Percentiles rank a stretch among this genome's conserved stretches.
Evolutionary conservation across 2,113 vertebrate genomes (phyloP).

Genomic region (Spermophilus dauricus): DNA sequence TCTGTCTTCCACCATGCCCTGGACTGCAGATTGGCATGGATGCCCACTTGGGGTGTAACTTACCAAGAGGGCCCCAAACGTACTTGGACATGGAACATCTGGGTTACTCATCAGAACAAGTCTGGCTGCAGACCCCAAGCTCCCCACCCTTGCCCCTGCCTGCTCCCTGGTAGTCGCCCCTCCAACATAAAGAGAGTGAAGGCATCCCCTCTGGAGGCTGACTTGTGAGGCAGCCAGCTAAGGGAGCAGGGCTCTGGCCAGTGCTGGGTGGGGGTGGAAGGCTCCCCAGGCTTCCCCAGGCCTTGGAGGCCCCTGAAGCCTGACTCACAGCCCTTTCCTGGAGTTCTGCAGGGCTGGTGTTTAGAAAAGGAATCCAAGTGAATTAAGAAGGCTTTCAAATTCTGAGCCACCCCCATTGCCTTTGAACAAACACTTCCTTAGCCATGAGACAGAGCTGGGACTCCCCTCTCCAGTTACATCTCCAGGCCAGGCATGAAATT

Average conservation of each 20-base stretch:
- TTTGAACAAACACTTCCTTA: background rate
- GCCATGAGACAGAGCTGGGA: background rate
- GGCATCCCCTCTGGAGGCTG: background rate
- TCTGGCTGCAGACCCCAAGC: background rate
- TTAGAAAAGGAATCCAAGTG: background rate
- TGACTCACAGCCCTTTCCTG: background rate
- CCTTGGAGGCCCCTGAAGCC: background rate
- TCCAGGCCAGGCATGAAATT: background rate
- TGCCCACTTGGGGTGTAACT: background rate
- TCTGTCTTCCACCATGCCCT: background rate
- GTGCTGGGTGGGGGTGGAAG: background rate
- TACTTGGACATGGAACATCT: background rate
- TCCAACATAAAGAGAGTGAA: background rate
- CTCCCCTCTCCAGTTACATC: background rate
- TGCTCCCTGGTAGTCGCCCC: background rate
- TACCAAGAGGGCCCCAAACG: background rate
- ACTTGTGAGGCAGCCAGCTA: background rate
- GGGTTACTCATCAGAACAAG: background rate
- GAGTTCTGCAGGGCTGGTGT: background rate
- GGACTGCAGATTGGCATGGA: fast-evolving
- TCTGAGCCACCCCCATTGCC: background rate
- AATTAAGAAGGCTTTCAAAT: background rate
- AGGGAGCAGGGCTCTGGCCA: background rate
- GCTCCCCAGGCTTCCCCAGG: background rate
- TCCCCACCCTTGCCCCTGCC: background rate